A percentile compares a stretch with the other conserved stretches of the same genome.
Conservation (phyloP, 2,797 vertebrate species). For the Myoxocephalus aenaeus region DNA sequence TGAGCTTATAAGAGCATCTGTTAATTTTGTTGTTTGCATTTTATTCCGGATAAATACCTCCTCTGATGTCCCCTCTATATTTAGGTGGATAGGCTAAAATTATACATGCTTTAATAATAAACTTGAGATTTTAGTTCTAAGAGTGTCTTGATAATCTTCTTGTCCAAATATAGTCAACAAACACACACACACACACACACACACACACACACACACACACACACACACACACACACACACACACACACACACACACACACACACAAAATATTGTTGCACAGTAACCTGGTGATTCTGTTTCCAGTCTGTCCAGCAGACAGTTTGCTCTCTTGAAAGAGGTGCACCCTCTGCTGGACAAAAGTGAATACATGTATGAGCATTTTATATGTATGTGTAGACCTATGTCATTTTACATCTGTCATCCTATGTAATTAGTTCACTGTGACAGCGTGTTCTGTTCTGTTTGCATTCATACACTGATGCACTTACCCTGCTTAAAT, state of each 20-base stretch:
- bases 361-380: neutral
- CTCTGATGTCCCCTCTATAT: neutral
- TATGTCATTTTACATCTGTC: neutral
- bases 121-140: slow-evolving; percentile 16
- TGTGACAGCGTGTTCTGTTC: neutral
- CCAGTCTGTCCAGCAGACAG: slow-evolving; percentile 39
- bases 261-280: neutral
- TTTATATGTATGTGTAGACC: neutral
- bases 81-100: neutral
- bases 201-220: neutral
- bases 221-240: neutral
- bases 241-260: neutral
- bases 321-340: slow-evolving; percentile 26
- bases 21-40: slow-evolving; percentile 9
- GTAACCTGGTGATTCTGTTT: neutral
- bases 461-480: neutral
- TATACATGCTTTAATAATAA: slow-evolving; percentile 45
- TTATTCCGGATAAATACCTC: neutral
- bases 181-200: neutral
- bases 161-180: neutral
- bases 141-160: neutral
- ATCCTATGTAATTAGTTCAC: too few relatives aligned
- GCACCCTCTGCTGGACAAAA: slow-evolving; percentile 51
- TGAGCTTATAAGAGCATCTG: neutral
- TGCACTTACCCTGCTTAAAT: neutral